phyloP scores from a whole-genome alignment of 2,797 vertebrate genomes.

The Tenualosa ilisha region DNA sequence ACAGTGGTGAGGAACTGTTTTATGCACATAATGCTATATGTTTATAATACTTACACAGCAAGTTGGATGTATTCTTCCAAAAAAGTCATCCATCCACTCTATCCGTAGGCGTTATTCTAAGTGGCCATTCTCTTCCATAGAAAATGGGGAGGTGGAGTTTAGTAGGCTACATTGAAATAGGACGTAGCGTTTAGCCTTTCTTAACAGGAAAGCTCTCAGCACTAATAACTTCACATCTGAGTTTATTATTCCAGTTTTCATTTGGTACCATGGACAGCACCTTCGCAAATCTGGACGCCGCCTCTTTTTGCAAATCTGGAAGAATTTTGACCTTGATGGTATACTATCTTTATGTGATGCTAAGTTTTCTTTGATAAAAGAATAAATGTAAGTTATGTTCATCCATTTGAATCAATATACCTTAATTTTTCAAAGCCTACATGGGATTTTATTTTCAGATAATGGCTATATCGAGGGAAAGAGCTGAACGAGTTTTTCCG shows the following conservation, averaged over 20 bases:
- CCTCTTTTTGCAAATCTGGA: constrained; percentile 82
- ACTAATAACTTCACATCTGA: background rate
- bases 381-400: background rate
- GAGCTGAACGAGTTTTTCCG: constrained; percentile 81
- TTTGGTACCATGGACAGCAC: constrained; percentile 78
- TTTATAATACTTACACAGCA: no score
- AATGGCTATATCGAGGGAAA: constrained; percentile 81
- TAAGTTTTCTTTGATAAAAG: background rate
- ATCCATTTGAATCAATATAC: background rate
- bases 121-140: constrained; percentile 26
- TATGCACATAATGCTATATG: background rate
- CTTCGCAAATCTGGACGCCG: constrained; percentile 71
- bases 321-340: constrained; percentile 79
- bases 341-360: constrained; percentile 48
- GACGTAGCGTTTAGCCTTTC: background rate
- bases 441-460: constrained; percentile 67
- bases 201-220: background rate
- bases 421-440: background rate
- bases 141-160: constrained; percentile 42
- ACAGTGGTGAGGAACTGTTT: background rate
- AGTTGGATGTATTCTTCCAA: background rate
- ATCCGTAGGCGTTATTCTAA: constrained; percentile 20
- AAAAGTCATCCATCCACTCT: background rate
- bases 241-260: background rate
- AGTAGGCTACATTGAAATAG: constrained; percentile 15